phyloP scores from a whole-genome alignment of 2,888 invertebrate species.

The Xanthorhoe designata region DNA sequence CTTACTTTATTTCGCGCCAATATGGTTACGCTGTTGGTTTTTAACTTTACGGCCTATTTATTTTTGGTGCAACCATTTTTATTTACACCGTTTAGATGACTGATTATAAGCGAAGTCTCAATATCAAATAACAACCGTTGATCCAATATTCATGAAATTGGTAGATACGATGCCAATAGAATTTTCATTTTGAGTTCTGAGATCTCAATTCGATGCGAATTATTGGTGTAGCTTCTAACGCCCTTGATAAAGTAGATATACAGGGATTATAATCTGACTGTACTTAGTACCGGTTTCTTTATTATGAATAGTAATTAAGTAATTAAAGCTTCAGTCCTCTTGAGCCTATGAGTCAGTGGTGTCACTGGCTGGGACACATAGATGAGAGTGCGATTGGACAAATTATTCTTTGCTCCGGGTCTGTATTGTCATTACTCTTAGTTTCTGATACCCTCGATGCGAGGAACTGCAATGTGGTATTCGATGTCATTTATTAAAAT shows the following conservation, averaged over 20 bases:
- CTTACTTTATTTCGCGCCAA: slow-evolving; percentile 63
- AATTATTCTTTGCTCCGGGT: too few species aligned
- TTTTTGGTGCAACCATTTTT: slow-evolving; percentile 2
- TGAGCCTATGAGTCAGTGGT: not conserved
- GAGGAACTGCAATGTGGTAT: too few species aligned
- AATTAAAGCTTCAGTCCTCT: too few species aligned
- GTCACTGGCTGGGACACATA: too few species aligned
- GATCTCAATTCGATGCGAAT: not conserved
- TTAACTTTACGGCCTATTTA: slow-evolving; percentile 11
- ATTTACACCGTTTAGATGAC: not conserved
- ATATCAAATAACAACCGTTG: not conserved
- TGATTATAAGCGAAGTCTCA: not conserved
- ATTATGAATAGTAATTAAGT: too few species aligned
- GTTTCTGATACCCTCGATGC: too few species aligned
- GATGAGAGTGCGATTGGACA: too few species aligned
- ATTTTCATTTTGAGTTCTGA: not conserved
- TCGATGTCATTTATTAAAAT: too few species aligned
- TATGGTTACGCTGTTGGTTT: slow-evolving; percentile 41
- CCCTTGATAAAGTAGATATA: not conserved
- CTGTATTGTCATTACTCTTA: too few species aligned
- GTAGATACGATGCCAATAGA: not conserved
- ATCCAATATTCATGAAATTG: not conserved
- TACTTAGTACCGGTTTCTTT: too few species aligned
- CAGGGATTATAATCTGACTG: not conserved
- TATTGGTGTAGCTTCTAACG: not conserved